Conservation (phyloP, 2,888 invertebrate species). For the Pollenia labialis region DNA sequence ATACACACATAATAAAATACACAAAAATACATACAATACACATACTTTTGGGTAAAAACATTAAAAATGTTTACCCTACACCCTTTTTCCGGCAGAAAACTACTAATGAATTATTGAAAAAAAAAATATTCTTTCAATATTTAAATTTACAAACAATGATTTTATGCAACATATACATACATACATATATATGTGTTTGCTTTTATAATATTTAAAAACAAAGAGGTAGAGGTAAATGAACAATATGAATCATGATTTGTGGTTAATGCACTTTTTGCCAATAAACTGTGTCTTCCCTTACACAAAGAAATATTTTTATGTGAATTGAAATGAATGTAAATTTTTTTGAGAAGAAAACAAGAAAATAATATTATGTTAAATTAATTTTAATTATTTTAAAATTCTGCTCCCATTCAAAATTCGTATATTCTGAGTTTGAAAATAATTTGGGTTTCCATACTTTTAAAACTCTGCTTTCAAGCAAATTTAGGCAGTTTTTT, state of each 20-base stretch:
- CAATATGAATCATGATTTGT: slow-evolving; percentile 64
- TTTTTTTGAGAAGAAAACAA: not conserved
- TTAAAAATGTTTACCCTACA: not conserved
- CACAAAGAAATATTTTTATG: slow-evolving; percentile 3
- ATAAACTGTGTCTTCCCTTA: slow-evolving; percentile 54
- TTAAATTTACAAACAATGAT: slow-evolving; percentile 35
- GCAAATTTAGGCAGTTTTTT: not conserved
- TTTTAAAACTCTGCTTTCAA: slow-evolving; percentile 7
- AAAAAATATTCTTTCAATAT: slow-evolving; percentile 36
- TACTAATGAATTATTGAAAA: slow-evolving; percentile 34
- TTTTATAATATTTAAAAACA: slow-evolving; percentile 23
- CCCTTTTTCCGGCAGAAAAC: not conserved
- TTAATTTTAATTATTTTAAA: no score
- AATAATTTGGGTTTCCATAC: not conserved
- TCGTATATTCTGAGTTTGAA: not conserved
- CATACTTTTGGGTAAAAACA: not conserved
- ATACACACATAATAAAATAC: not conserved
- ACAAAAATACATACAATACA: not conserved
- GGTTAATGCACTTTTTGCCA: slow-evolving; percentile 69
- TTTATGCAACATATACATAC: slow-evolving; percentile 20
- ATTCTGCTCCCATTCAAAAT: not conserved
- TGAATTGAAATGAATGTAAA: slow-evolving; percentile 36
- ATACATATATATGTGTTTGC: slow-evolving; percentile 1
- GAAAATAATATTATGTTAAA: not conserved
- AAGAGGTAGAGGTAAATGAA: slow-evolving; percentile 46